These are phyloP conservation scores for Crenuchus spilurus DNA, from an alignment of 2,797 vertebrate species.

Conservation along the genomic window DNA sequence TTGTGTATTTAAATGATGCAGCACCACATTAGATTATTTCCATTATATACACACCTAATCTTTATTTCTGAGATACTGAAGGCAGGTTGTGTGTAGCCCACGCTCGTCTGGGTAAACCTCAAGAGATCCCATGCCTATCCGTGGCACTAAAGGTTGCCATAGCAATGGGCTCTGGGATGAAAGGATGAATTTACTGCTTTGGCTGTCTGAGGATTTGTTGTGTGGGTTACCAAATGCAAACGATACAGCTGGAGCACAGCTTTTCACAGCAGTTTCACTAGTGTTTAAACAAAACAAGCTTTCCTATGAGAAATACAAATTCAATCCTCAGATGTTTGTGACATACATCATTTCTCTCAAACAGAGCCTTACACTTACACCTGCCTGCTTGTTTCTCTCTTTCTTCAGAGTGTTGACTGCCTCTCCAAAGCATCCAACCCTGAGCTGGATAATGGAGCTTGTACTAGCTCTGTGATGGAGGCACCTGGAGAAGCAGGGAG, in stretches of 20 bases:
- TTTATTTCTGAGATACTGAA: slow-evolving; percentile 11
- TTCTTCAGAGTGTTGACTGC: slow-evolving; percentile 44
- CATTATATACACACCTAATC: background rate
- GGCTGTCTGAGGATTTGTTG: slow-evolving; percentile 54
- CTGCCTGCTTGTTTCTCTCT: background rate
- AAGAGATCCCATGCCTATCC: slow-evolving; percentile 44
- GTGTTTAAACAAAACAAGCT: background rate
- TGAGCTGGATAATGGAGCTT: slow-evolving; percentile 72
- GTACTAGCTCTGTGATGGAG: slow-evolving; percentile 62
- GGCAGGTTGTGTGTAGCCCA: slow-evolving; percentile 35
- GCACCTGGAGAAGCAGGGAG: slow-evolving; percentile 74
- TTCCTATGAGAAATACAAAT: background rate
- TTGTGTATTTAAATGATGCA: background rate
- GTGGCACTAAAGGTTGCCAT: slow-evolving; percentile 64
- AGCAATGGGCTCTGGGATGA: slow-evolving; percentile 57
- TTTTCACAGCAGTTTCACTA: background rate
- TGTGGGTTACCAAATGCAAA: slow-evolving; percentile 55
- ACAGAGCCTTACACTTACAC: background rate
- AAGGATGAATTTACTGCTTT: slow-evolving; percentile 55
- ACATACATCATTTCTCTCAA: too few species aligned
- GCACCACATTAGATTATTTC: background rate
- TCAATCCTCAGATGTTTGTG: background rate
- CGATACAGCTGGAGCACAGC: slow-evolving; percentile 27
- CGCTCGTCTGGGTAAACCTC: slow-evolving; percentile 29
- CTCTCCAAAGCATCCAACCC: slow-evolving; percentile 69